Evolutionary conservation across 2,888 invertebrate genomes (phyloP), one percentile per base, ranked within the genome.

Genomic region (Drosophila pseudotalamancana): DNA sequence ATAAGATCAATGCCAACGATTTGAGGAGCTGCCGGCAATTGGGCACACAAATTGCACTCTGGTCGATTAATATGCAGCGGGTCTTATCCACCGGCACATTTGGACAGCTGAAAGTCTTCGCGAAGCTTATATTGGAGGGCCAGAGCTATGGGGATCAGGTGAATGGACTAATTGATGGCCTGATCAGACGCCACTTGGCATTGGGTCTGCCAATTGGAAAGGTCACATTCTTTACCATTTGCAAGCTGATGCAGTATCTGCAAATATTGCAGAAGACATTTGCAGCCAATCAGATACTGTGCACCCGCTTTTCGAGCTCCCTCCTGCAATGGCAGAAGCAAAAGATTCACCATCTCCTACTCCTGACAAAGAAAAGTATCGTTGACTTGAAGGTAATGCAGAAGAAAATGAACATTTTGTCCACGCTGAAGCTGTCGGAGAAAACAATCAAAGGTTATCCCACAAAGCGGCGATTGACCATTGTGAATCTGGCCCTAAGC

Each of bases 201-300:
- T 92, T 97, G 45, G 94, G 94, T 21, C 93, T 94, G 80, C 96
- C 97, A 3, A 94, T 98, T 92, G 94, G 95, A 0, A 96, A 96
- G 89, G 94, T 94, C 29, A 94, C 95, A 32, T 93, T 97, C 9
- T 92, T 95, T 69, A 93, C 94, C 3, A 92, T 98, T 46, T 97
- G 97, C 91, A 94, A 95, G 84, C 92, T 97, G 19, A 93, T 97
- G 54, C 97, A 98, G 90, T 93, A 96, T 64, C 91, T 97, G 31
- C 97, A 97, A 92, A 93, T 95, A 25, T 93, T 98, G 69, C 94
- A 95, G 87, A 93, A 94, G 71, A 94, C 94, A 11, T 95, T 96
- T 77, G 93, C 94, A 53, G 92, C 94, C 32, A 94, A 96, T 88
- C 93, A 94, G 43, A 92, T 95, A 66, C 92, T 94, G 70, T 93